Evolutionary conservation across 2,888 invertebrate genomes (phyloP).

Genomic region (Agrochola lota): DNA sequence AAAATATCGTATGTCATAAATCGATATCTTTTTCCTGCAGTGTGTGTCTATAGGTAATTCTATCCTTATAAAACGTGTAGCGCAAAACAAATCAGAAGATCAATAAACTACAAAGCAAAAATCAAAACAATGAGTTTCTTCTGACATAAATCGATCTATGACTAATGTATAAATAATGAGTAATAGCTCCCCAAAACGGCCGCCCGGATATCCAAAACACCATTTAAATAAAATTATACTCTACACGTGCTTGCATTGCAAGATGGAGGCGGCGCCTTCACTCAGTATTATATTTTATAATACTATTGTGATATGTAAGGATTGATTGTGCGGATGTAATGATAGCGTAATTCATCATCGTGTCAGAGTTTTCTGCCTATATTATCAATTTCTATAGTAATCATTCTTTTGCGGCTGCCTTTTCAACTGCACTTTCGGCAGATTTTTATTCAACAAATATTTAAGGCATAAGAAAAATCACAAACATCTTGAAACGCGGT

Average conservation of each 20-base stretch:
- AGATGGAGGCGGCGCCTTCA: constrained; percentile 36
- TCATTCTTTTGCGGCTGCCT: not conserved
- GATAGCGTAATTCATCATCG: constrained; percentile 22
- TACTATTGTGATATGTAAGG: constrained; percentile 36
- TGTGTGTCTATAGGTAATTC: not conserved
- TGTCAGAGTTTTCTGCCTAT: constrained; percentile 1
- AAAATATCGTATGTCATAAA: constrained; percentile 1
- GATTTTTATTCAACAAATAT: not conserved
- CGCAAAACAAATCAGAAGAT: constrained; percentile 3
- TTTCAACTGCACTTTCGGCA: not conserved
- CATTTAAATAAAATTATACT: constrained; percentile 60
- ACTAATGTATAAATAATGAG: constrained; percentile 60
- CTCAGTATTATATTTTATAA: constrained; percentile 30
- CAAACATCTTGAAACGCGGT: not conserved
- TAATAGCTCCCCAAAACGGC: constrained; percentile 58
- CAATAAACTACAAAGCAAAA: constrained; percentile 18
- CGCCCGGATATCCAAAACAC: constrained; percentile 65
- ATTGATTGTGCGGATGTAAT: constrained; percentile 21
- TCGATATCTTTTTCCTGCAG: not conserved
- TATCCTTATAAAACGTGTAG: not conserved
- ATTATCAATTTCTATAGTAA: constrained; percentile 6
- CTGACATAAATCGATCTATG: constrained; percentile 50
- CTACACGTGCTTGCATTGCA: constrained; percentile 51
- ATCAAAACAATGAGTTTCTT: constrained; percentile 37
- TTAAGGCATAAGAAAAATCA: not conserved